phyloP scores from a whole-genome alignment of 2,797 vertebrate genomes.

The Furcifer pardalis region DNA sequence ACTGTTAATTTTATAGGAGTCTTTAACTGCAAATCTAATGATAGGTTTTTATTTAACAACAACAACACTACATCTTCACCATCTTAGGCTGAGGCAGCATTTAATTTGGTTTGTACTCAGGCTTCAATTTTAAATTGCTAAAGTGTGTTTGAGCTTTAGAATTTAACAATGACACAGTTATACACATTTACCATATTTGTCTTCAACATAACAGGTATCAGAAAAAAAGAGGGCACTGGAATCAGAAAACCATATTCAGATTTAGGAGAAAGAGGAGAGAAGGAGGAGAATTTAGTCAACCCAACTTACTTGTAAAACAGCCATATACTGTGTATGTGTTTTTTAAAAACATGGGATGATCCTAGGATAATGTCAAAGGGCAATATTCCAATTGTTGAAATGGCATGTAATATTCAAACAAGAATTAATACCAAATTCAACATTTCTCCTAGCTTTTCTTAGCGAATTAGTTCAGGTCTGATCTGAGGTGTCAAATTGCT shows the following conservation, averaged over 20 bases:
- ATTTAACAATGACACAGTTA: constrained; percentile 98
- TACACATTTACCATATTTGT: too few species aligned
- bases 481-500: constrained; percentile 14
- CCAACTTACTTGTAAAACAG: not conserved
- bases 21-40: too few species aligned
- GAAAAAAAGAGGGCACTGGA: too few species aligned
- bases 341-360: not conserved
- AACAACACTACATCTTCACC: too few species aligned
- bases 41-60: too few species aligned
- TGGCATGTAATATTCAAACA: not conserved
- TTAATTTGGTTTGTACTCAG: constrained; percentile 86
- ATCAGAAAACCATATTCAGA: too few species aligned
- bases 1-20: too few species aligned
- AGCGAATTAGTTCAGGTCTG: not conserved
- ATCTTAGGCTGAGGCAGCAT: constrained; percentile 82
- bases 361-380: not conserved
- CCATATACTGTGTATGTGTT: too few species aligned
- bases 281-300: not conserved
- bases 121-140: constrained; percentile 83
- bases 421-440: not conserved
- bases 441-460: not conserved
- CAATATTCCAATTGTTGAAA: not conserved
- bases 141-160: constrained; percentile 94
- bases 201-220: too few species aligned
- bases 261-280: too few species aligned